Evolutionary conservation across 2,888 invertebrate genomes (phyloP), one percentile per base, ranked within the genome.

Genomic region (Synanthedon vespiformis): DNA sequence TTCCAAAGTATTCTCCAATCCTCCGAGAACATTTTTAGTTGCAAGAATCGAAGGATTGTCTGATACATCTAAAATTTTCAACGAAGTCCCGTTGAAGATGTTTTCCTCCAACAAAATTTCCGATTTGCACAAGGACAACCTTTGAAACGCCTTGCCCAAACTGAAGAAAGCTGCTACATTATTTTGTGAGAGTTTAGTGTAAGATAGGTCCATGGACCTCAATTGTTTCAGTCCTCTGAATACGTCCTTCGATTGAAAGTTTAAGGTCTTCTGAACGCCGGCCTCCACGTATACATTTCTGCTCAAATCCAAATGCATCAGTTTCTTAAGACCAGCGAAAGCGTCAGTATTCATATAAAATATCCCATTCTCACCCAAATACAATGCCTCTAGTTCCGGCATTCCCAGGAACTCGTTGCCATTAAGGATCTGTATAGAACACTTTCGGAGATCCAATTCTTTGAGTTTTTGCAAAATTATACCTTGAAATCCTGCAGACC

Each of bases 401-500:
- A 91, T 74, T 50, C 84, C 81, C 11, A 50, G 54, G 57, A 92
- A 91, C 0, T 77, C 65, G 2, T 75, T 61, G 12, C 68, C 62
- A 2, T 74, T 71, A 0, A 91, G 54, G 0, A 68, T 71, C 55
- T 80, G 72, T 22, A 91, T 90, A 18, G 77, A 73, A 57, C 91
- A 91, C 0, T 85, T 70, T 54, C 90, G 77, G 0, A 91, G 70
- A 57, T 91, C 91, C n/a, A 91, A 62, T 56, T 90, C 89, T 48
- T 67, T 63, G 0, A 91, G 72, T 0, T 62, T 61, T 0, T 69
- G 61, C 58, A 91, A 83, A 0, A 27, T 40, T 0, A 67, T 55
- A 1, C 59, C 55, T 22, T 58, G 52, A 2, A 87, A 69, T 0
- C 77, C 77, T 0, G 57, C 55, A 0, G 76, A 68, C 85, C 85